phyloP scores from a whole-genome alignment of 1,140 invertebrate species.

The Globodera ellingtonae region DNA sequence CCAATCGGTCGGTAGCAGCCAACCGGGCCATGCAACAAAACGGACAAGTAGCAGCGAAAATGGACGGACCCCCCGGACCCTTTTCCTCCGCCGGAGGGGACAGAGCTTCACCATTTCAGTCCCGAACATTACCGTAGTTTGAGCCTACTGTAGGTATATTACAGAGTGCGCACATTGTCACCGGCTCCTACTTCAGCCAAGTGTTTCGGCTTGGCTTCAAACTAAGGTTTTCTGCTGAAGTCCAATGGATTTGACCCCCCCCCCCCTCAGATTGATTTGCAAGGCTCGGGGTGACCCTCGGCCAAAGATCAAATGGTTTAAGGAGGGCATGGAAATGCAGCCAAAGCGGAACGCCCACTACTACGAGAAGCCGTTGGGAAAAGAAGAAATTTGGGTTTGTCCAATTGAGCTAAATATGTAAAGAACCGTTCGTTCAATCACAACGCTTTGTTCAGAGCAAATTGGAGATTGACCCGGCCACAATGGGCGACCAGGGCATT shows the following conservation, averaged over 20 bases:
- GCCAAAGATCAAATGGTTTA: slow-evolving; percentile 61
- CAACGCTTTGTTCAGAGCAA: slow-evolving; percentile 41
- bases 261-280: slow-evolving; percentile 51
- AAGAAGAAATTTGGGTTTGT: slow-evolving; percentile 53
- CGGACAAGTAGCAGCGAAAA: not conserved
- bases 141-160: slow-evolving; percentile 9
- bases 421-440: not conserved
- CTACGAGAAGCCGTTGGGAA: slow-evolving; percentile 60
- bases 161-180: slow-evolving; percentile 63
- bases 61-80: not conserved
- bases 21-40: too few relatives aligned
- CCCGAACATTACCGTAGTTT: not conserved
- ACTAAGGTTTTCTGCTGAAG: slow-evolving; percentile 29
- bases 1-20: too few relatives aligned
- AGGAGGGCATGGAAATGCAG: slow-evolving; percentile 62
- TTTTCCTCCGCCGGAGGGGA: not conserved
- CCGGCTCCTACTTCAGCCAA: slow-evolving; percentile 61
- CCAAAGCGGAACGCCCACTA: slow-evolving; percentile 63
- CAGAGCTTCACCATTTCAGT: not conserved
- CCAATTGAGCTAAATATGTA: not conserved
- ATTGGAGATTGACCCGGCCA: slow-evolving; percentile 64
- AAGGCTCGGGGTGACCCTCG: slow-evolving; percentile 50
- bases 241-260: too few relatives aligned
- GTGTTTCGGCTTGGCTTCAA: slow-evolving; percentile 64
- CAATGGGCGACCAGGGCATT: slow-evolving; percentile 62